These are phyloP conservation scores for Rhorus exstirpatorius DNA, from an alignment of 2,888 invertebrate species.

Conservation along the genomic window DNA sequence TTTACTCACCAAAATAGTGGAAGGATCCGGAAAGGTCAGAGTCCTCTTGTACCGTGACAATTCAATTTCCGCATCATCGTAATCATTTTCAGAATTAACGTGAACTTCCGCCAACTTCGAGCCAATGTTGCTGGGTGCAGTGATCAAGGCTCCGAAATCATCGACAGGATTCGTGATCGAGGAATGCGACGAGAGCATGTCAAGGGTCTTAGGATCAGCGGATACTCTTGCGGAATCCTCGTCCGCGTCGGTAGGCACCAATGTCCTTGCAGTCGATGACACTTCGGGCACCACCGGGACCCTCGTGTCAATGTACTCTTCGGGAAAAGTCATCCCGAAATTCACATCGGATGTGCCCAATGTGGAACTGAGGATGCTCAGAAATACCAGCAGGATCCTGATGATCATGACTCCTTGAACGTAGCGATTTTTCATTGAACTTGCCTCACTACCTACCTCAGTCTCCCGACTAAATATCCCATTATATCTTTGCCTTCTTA, in stretches of 20 bases:
- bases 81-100: neutral
- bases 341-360: neutral
- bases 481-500: too few relatives aligned
- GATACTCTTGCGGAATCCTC: neutral
- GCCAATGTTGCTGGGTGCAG: neutral
- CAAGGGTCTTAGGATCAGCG: neutral
- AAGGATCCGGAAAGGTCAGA: slow-evolving; percentile 77
- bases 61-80: neutral
- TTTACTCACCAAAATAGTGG: slow-evolving; percentile 80
- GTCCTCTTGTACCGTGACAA: slow-evolving; percentile 71
- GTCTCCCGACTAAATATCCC: too few relatives aligned
- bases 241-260: neutral
- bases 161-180: neutral
- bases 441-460: neutral
- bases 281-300: neutral
- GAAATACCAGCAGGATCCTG: neutral
- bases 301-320: neutral
- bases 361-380: neutral
- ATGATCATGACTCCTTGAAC: neutral
- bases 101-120: neutral
- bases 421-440: neutral
- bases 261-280: neutral
- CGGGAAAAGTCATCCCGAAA: neutral
- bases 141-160: neutral
- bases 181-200: slow-evolving; percentile 6